Evolutionary conservation across 92 coral and sea anemone species (phyloP), one percentile per base, ranked within the genome.

Genomic region (Zoanthus sociatus): DNA sequence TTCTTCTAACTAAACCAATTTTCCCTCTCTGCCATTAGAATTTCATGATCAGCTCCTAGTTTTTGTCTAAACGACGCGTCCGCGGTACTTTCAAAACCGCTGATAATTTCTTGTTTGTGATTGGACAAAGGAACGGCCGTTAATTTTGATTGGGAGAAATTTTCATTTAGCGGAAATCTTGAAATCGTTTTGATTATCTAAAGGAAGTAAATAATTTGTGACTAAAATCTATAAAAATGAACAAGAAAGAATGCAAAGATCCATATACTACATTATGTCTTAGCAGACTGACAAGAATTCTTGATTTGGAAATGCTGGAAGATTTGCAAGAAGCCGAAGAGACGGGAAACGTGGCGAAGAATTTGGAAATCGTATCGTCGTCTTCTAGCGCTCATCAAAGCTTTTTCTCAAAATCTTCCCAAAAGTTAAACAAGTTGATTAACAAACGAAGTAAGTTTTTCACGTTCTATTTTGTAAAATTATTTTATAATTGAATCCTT

Each of bases 241-340:
- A 84, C 87, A 94, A 86, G 84, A 96, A 91, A 73, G 98, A 96
- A 31, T 78, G 76, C 17, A 89, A 90, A 74, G 98, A 96, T 83
- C 94, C 98, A 58, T 91, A 96, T 83, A 95, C 96, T 51, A 88
- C 94, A 76, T 93, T 93, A 45, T 92, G 95, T 58, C 90, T 96
- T 12, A 95, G 98, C 37, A 83, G 95, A 89, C 91, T 96, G 61
- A 92, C 97, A 4, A 84, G 97, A 84, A 76, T 96, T 45, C 91
- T 96, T 71, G 98, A 96, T 88, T 73, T 96, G 13, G 93, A 92
- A 68, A 87, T 96, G 78, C 88, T 96, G 45, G 98, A 96, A 87
- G 96, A 94, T 50, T 64, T 96, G 53, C 98, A 96, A 81, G 92
- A 89, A 54, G 93, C 93, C 26, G 98, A 94, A 90, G 92, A 94